Percentiles rank a stretch among this genome's conserved stretches.
phyloP scores from a whole-genome alignment of 2,797 vertebrate species.

The Acipenser transmontanus region DNA sequence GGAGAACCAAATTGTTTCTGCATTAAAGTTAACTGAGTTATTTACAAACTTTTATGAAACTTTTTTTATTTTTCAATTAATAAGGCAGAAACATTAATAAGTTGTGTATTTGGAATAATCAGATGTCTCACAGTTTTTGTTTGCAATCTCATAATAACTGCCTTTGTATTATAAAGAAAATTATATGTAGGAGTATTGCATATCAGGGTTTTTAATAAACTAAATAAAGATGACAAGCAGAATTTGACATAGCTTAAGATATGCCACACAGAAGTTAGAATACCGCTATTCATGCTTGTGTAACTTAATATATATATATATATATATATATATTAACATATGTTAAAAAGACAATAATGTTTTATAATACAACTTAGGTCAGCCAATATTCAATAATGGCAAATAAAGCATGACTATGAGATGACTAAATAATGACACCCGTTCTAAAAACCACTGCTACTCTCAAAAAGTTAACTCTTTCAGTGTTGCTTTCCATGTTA shows the following conservation, averaged over 20 bases:
- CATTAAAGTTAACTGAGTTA: conserved; percentile 67
- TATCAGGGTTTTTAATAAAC: conserved; percentile 62
- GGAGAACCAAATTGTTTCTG: conserved; percentile 55
- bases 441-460: no score
- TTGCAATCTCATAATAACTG: conserved; percentile 15
- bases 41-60: conserved; percentile 69
- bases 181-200: conserved; percentile 49
- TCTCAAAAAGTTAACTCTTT: no score
- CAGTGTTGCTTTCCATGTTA: no score
- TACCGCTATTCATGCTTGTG: no score
- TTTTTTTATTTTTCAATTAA: conserved; percentile 24
- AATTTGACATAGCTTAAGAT: no score
- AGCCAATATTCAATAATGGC: no score
- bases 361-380: conserved; percentile 6
- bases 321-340: no score
- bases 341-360: neutral
- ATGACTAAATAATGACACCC: no score
- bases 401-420: no score
- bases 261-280: no score
- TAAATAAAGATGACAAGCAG: no score
- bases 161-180: conserved; percentile 6
- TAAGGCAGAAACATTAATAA: conserved; percentile 34
- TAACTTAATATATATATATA: neutral
- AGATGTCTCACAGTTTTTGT: conserved; percentile 21
- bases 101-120: conserved; percentile 30